Conservation (phyloP, 1,140 invertebrate genomes). For the Achatina immaculata region DNA sequence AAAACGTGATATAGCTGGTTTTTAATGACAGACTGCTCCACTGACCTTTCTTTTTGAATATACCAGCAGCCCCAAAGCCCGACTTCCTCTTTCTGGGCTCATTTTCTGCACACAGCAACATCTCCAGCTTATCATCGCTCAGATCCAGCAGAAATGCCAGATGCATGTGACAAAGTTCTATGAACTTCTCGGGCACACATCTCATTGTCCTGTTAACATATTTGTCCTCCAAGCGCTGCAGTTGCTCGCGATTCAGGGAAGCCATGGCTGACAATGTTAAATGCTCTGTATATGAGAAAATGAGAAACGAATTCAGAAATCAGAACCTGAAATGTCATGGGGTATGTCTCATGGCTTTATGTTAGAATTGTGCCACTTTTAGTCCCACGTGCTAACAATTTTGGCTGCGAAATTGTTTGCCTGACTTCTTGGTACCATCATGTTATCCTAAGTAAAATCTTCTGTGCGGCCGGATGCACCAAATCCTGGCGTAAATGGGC, state of each 20-base stretch:
- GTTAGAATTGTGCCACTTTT: too few relatives aligned
- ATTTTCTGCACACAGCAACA: not conserved
- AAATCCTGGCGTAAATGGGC: too few relatives aligned
- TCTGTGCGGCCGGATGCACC: too few relatives aligned
- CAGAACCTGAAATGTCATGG: too few relatives aligned
- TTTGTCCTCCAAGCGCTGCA: constrained; percentile 14
- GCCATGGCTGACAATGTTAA: not conserved
- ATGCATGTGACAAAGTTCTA: constrained; percentile 28
- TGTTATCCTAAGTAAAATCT: too few relatives aligned
- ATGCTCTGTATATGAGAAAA: not conserved
- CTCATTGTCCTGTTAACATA: constrained; percentile 15
- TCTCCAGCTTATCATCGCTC: constrained; percentile 30
- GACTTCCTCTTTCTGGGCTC: constrained; percentile 5
- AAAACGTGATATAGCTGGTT: too few relatives aligned
- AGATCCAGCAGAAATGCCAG: constrained; percentile 30
- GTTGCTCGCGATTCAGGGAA: not conserved
- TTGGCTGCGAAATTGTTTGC: too few relatives aligned
- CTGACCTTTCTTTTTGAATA: constrained; percentile 33
- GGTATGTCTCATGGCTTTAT: too few relatives aligned
- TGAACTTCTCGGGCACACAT: constrained; percentile 31
- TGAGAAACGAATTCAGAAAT: too few relatives aligned
- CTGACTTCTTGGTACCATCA: too few relatives aligned
- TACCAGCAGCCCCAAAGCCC: not conserved
- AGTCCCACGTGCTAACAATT: too few relatives aligned
- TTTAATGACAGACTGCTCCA: too few relatives aligned